These are phyloP conservation scores for Spodoptera littoralis DNA, from an alignment of 2,888 invertebrate genomes.

Conservation along the genomic window DNA sequence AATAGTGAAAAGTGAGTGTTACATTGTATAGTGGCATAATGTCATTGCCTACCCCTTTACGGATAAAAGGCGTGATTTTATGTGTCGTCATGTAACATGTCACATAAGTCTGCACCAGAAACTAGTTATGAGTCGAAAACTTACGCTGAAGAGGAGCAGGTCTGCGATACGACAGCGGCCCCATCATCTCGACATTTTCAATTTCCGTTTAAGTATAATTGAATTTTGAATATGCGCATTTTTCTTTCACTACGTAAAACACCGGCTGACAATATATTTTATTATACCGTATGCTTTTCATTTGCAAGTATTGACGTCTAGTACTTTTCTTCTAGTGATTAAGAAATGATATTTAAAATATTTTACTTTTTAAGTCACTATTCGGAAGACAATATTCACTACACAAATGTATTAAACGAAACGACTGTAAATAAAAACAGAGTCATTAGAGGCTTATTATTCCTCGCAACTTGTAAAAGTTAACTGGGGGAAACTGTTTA, in stretches of 20 bases:
- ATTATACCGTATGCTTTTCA: conserved; percentile 27
- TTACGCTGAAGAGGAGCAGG: conserved; percentile 48
- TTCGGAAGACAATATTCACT: conserved; percentile 14
- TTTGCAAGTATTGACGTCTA: conserved; percentile 5
- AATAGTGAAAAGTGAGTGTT: too few species aligned
- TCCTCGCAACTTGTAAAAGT: conserved; percentile 33
- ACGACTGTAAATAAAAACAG: conserved; percentile 26
- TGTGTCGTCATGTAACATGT: conserved; percentile 26
- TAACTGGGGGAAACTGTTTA: conserved; percentile 42
- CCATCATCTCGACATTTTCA: conserved; percentile 75
- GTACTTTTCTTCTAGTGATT: neutral
- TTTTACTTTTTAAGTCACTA: neutral
- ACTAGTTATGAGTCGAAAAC: conserved; percentile 44
- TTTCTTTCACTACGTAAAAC: conserved; percentile 48
- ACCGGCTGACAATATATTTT: conserved; percentile 28
- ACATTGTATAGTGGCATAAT: too few species aligned
- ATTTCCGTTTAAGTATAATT: conserved; percentile 82
- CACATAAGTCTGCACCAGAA: conserved; percentile 28
- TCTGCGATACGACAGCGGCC: conserved; percentile 57
- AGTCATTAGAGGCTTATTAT: conserved; percentile 45
- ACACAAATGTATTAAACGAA: conserved; percentile 9
- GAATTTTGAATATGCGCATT: conserved; percentile 70
- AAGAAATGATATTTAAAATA: neutral
- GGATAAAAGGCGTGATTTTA: too few species aligned
- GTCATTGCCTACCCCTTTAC: too few species aligned